A percentile compares a stretch with the other conserved stretches of the same genome.
These are phyloP conservation scores for Drosophila insularis DNA, from an alignment of 1,140 invertebrate genomes.

Conservation along the genomic window DNA sequence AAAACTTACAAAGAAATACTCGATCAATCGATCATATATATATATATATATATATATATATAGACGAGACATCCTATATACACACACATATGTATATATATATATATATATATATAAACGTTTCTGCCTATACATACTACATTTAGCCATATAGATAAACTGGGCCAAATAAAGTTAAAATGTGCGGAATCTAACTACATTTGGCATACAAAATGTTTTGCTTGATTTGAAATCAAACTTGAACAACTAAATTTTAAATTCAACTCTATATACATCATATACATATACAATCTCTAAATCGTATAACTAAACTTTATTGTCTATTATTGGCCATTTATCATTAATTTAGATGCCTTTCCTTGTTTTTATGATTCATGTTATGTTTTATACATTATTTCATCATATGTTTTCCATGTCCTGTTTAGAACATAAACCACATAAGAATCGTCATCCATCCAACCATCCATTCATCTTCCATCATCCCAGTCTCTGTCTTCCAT, in stretches of 20 bases:
- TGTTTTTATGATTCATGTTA: no score
- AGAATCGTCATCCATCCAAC: neutral
- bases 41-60: neutral
- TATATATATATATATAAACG: neutral
- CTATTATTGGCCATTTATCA: neutral
- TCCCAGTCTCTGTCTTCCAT: neutral
- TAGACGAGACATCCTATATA: neutral
- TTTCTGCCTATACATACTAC: no score
- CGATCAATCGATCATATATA: neutral
- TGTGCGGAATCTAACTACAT: neutral
- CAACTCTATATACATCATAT: neutral
- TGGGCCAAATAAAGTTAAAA: no score
- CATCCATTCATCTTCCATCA: neutral
- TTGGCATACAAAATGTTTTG: neutral
- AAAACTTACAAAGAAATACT: slow-evolving; percentile 18
- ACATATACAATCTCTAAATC: neutral
- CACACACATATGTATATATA: neutral
- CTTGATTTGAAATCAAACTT: neutral
- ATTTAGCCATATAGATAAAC: neutral
- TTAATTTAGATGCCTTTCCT: no score
- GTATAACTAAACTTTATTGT: neutral
- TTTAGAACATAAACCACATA: neutral
- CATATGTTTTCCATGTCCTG: neutral
- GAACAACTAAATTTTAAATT: neutral
- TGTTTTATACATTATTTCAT: no score